A percentile compares a stretch with the other conserved stretches of the same genome.
These are phyloP conservation scores for Vulpes ferrilata DNA, from an alignment of 2,113 vertebrate species.

Conservation along the genomic window DNA sequence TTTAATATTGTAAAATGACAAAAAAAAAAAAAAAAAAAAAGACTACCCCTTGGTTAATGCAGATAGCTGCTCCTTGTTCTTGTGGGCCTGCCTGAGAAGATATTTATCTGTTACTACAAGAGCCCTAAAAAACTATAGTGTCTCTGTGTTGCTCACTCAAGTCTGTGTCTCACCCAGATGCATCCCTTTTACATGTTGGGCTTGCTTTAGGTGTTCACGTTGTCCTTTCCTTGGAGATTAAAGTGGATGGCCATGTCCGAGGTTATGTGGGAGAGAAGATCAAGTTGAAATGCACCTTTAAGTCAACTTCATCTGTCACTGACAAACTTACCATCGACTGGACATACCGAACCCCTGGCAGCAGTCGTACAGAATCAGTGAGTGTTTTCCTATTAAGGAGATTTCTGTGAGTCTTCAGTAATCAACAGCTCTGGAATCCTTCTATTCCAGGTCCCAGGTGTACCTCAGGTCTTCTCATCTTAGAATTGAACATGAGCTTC, in stretches of 20 bases:
- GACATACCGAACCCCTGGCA: conserved; percentile 90
- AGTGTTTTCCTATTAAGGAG: conserved; percentile 68
- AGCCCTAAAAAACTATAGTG: neutral
- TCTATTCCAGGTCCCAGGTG: neutral
- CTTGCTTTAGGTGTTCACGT: conserved; percentile 83
- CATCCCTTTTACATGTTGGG: conserved; percentile 39
- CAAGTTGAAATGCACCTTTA: conserved; percentile 92
- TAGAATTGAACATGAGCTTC: neutral
- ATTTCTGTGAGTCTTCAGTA: neutral
- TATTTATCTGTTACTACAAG: neutral
- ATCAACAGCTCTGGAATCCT: neutral
- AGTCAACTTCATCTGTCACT: conserved; percentile 87
- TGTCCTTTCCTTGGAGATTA: conserved; percentile 89
- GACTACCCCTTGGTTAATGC: neutral
- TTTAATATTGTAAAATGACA: conserved; percentile 4
- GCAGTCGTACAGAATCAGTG: conserved; percentile 88
- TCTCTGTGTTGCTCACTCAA: neutral
- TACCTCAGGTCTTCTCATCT: neutral
- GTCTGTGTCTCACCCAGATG: neutral
- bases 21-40: neutral
- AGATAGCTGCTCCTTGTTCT: neutral
- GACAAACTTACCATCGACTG: conserved; percentile 93
- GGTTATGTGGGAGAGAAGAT: conserved; percentile 89
- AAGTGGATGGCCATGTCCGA: conserved; percentile 86
- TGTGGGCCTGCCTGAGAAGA: neutral